A percentile compares a stretch with the other conserved stretches of the same genome.
These are phyloP conservation scores for Pachypeltis micranthus DNA, from an alignment of 1,140 invertebrate genomes.

Conservation along the genomic window DNA sequence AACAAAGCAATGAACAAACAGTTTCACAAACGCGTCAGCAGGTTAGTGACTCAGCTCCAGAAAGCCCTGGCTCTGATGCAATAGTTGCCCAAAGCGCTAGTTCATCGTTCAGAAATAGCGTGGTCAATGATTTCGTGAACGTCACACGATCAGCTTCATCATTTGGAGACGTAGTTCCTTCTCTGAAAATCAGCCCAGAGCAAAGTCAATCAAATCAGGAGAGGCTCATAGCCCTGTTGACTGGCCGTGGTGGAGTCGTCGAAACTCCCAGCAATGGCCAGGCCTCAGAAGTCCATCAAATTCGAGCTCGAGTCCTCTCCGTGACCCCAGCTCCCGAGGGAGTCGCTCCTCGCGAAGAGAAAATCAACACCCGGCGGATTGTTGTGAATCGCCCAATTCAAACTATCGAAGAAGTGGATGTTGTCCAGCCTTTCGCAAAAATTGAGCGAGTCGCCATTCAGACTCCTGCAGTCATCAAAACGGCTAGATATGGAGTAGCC, in stretches of 20 bases:
- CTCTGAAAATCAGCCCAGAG: conserved; percentile 32
- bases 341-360: conserved; percentile 39
- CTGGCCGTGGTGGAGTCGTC: conserved; percentile 35
- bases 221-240: conserved; percentile 39
- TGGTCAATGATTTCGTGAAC: too few relatives aligned
- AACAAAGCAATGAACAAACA: too few relatives aligned
- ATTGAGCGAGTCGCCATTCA: conserved; percentile 37
- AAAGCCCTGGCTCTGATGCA: too few relatives aligned
- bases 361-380: conserved; percentile 46
- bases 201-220: conserved; percentile 39
- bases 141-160: background rate
- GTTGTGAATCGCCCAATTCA: conserved; percentile 49
- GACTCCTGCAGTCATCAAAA: conserved; percentile 40
- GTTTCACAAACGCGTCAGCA: too few relatives aligned
- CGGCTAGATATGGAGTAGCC: conserved; percentile 35
- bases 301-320: conserved; percentile 41
- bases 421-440: conserved; percentile 46
- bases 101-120: too few relatives aligned
- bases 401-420: conserved; percentile 45
- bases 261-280: conserved; percentile 32
- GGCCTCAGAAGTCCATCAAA: conserved; percentile 32
- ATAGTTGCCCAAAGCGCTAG: too few relatives aligned
- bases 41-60: too few relatives aligned
- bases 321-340: conserved; percentile 43
- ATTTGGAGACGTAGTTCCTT: conserved; percentile 29